Conservation (phyloP, 2,888 invertebrate species). For the Chymomyza caudatula region DNA sequence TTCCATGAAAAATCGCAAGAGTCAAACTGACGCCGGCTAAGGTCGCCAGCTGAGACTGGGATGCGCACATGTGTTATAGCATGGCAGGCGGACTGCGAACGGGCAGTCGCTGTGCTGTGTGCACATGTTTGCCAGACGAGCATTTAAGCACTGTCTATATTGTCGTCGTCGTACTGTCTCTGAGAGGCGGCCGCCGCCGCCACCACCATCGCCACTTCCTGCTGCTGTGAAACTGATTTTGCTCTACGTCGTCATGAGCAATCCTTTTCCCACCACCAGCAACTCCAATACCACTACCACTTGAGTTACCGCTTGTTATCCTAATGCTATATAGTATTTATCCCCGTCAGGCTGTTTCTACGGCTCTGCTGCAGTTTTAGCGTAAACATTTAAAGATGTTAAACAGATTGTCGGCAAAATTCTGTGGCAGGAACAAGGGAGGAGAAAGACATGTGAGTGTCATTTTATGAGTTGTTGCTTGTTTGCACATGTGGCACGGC, state of each 20-base stretch:
- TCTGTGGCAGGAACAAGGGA: background rate
- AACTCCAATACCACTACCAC: background rate
- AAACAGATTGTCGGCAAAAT: conserved; percentile 20
- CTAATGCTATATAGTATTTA: background rate
- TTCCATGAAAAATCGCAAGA: conserved; percentile 70
- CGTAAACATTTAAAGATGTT: conserved; percentile 18
- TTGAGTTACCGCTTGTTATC: background rate
- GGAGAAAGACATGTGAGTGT: background rate
- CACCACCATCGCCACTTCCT: background rate
- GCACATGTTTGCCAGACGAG: conserved; percentile 8
- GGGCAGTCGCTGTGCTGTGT: background rate
- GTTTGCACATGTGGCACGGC: background rate
- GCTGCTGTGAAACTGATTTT: conserved; percentile 3
- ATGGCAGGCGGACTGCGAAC: background rate
- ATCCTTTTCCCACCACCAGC: conserved; percentile 29
- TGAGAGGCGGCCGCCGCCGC: background rate
- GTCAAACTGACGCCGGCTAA: conserved; percentile 60
- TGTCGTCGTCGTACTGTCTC: background rate
- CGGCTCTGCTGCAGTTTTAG: background rate
- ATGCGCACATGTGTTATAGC: conserved; percentile 14
- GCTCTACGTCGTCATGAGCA: conserved; percentile 9
- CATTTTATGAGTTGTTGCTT: background rate
- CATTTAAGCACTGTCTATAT: background rate
- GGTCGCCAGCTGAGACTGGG: conserved; percentile 33
- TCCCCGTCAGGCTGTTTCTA: background rate